Conservation (phyloP, 2,113 vertebrate species). For the Thamnaconus septentrionalis region DNA sequence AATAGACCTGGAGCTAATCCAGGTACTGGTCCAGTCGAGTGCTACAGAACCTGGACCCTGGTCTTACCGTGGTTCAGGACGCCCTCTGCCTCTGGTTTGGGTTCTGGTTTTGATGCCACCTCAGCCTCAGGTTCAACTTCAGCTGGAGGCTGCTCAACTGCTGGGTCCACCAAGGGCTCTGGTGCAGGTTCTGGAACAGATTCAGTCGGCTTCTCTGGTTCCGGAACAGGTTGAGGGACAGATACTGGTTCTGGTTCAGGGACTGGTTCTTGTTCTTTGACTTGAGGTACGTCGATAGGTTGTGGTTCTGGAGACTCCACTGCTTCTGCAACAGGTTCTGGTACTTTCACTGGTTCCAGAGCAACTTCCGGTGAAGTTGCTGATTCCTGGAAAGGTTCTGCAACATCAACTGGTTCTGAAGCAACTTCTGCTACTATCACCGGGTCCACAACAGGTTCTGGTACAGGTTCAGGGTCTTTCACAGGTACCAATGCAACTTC, state of each 20-base stretch:
- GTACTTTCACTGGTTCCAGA: conserved; percentile 1
- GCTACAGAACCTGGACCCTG: neutral
- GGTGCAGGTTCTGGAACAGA: conserved; percentile 5
- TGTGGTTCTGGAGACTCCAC: neutral
- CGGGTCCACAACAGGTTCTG: neutral
- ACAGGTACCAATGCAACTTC: neutral
- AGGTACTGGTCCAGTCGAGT: neutral
- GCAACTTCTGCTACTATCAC: neutral
- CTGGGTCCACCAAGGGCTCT: neutral
- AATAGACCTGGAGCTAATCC: too few species aligned
- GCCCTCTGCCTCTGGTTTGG: conserved; percentile 28
- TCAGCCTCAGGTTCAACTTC: neutral
- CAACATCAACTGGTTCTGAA: neutral
- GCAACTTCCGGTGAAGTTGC: neutral
- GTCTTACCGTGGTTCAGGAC: conserved; percentile 29
- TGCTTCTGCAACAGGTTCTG: neutral
- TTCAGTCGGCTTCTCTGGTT: neutral
- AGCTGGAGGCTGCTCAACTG: neutral
- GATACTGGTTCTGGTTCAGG: neutral
- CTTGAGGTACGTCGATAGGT: neutral
- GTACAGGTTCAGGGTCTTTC: neutral
- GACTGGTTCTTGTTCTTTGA: neutral
- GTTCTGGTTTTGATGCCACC: neutral
- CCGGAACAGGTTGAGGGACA: neutral
- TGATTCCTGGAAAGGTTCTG: neutral